A percentile compares a stretch with the other conserved stretches of the same genome.
phyloP scores from a whole-genome alignment of 2,888 invertebrate species.

The Tillus elongatus region DNA sequence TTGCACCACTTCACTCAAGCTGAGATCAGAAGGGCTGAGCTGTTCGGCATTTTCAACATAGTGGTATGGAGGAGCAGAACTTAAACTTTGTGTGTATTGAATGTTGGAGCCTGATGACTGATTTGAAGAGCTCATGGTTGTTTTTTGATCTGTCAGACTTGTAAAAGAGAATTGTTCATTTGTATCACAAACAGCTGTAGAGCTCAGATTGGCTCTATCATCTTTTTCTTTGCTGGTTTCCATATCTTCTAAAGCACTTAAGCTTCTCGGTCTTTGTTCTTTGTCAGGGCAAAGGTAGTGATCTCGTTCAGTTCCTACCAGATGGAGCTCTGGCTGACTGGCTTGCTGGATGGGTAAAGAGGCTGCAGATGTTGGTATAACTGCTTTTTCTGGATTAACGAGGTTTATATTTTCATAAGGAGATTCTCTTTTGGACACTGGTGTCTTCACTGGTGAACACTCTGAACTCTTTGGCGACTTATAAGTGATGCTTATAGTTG shows the following conservation, averaged over 20 bases:
- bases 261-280: slow-evolving; percentile 35
- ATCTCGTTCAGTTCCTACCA: not conserved
- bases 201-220: slow-evolving; percentile 30
- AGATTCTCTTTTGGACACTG: slow-evolving; percentile 36
- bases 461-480: slow-evolving; percentile 47
- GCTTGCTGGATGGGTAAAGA: slow-evolving; percentile 51
- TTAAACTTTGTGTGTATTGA: slow-evolving; percentile 30
- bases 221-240: slow-evolving; percentile 23
- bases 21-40: slow-evolving; percentile 31
- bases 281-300: slow-evolving; percentile 9
- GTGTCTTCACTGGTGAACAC: slow-evolving; percentile 26
- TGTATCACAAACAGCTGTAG: slow-evolving; percentile 31
- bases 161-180: slow-evolving; percentile 27
- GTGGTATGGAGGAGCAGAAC: slow-evolving; percentile 30
- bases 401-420: slow-evolving; percentile 51
- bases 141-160: slow-evolving; percentile 3
- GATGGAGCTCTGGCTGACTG: slow-evolving; percentile 42
- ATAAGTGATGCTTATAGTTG: slow-evolving; percentile 65
- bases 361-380: slow-evolving; percentile 48
- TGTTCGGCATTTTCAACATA: slow-evolving; percentile 30
- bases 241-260: slow-evolving; percentile 35
- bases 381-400: slow-evolving; percentile 47
- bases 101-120: slow-evolving; percentile 31
- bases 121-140: slow-evolving; percentile 21
- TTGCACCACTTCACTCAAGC: slow-evolving; percentile 35